Evolutionary conservation across 2,888 invertebrate genomes (phyloP).

Genomic region (Euzetes globulus): DNA sequence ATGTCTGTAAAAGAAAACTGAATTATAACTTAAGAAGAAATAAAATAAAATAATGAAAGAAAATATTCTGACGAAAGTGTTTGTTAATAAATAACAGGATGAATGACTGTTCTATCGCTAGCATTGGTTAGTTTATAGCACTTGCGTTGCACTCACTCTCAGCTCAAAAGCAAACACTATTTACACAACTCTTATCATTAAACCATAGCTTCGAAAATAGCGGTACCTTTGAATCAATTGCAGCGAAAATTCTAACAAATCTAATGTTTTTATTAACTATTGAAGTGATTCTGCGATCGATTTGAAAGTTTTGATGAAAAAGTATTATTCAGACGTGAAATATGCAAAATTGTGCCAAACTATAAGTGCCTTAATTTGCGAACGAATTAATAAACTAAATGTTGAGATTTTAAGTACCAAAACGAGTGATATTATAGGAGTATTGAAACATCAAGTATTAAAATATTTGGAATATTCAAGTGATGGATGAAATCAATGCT

Average conservation of each 20-base stretch:
- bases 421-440: too few relatives aligned
- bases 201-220: not conserved
- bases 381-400: too few relatives aligned
- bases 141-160: not conserved
- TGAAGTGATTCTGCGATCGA: too few relatives aligned
- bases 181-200: not conserved
- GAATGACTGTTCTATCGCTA: not conserved
- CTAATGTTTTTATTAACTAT: not conserved
- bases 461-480: not conserved
- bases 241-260: not conserved
- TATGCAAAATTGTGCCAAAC: not conserved
- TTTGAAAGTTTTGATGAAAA: too few relatives aligned
- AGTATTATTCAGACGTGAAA: not conserved
- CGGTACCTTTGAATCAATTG: not conserved
- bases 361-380: not conserved
- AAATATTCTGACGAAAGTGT: conserved; percentile 15
- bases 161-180: not conserved
- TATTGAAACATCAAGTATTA: not conserved
- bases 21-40: not conserved
- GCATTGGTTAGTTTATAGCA: conserved; percentile 11
- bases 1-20: not conserved
- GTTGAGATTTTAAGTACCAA: too few relatives aligned
- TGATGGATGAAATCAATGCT: not conserved
- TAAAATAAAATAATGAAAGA: not conserved
- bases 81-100: conserved; percentile 21